Base-by-base conservation (phyloP, 2,113 vertebrate genomes). In the Sylvicapra grimmia region DNA sequence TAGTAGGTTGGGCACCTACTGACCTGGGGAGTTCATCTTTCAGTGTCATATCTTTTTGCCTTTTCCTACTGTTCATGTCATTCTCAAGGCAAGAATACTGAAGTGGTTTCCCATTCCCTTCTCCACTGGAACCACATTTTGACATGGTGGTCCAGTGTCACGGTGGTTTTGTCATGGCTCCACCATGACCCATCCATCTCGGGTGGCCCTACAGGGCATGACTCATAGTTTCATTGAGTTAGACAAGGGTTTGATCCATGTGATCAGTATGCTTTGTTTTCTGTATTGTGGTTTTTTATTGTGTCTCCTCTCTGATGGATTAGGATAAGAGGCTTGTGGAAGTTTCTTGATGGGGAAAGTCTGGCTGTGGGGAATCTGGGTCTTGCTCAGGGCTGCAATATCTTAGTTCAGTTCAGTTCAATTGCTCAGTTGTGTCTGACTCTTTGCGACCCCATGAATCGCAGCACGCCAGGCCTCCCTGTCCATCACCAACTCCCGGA, bases 381-480 rank as follows among this genome's bases (percentile, higher is more conserved):
- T 21, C 18, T 72, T 72, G 9, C 19, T 72, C 65, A 72, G n/a
- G 18, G n/a, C 18, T 72, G 9, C 59, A 63, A 63, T 31, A 63
- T 63, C 14, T 63, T 63, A 59, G 23, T 59, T 59, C 9, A 59
- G 58, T 59, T 59, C 25, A 25, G 9, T 27, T 27, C 58, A 59
- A 4, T 59, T 0, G 0, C 9, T 59, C 58, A 1, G 4, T 59
- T 9, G 0, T 59, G 58, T 27, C 56, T 0, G 9, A 59, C 58
- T 5, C 10, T 59, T 59, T 25, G 58, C 0, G 1, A 59, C 23
- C 23, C 4, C 9, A 27, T 59, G 58, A 27, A 59, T 59, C 0
- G 0, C 58, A 59, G 23, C 4, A 25, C 1, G 10, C 58, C 58
- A 59, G 23, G 58, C 9, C 58, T 59, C 23, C 4, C 58, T 59